These are phyloP conservation scores for Aphelenchoides fujianensis DNA, from an alignment of 1,140 invertebrate species.

Conservation along the genomic window DNA sequence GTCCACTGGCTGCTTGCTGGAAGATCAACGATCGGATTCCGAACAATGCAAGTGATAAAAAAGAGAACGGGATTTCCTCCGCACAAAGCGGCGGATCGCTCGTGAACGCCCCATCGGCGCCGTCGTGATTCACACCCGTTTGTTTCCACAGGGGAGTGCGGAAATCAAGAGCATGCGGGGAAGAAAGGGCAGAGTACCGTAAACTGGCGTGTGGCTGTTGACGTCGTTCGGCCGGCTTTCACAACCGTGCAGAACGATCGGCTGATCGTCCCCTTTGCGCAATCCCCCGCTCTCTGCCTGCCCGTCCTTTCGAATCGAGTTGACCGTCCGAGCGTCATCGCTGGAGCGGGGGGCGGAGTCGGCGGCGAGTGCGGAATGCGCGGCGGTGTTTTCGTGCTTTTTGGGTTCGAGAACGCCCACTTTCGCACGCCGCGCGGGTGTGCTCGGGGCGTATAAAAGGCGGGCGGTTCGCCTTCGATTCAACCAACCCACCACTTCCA, in stretches of 20 bases:
- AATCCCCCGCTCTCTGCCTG: neutral
- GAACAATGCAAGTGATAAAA: no score
- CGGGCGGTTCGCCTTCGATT: neutral
- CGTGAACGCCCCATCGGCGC: neutral
- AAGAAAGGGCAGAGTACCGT: neutral
- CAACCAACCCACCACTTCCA: neutral
- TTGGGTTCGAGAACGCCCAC: neutral
- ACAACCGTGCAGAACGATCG: neutral
- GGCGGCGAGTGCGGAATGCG: neutral
- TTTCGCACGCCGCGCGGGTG: neutral
- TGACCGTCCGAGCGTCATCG: neutral
- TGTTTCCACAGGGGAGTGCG: neutral
- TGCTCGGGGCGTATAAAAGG: neutral
- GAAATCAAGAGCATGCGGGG: neutral
- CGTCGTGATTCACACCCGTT: neutral
- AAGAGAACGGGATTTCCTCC: no score
- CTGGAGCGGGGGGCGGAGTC: neutral
- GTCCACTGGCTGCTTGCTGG: no score
- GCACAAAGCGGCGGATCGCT: neutral
- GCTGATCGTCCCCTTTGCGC: neutral
- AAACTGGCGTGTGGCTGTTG: neutral
- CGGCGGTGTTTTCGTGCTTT: neutral
- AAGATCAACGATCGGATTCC: no score
- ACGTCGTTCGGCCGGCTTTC: neutral
- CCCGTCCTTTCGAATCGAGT: neutral